A percentile compares a stretch with the other conserved stretches of the same genome.
Evolutionary conservation across 2,888 invertebrate species (phyloP).

Genomic region (Punctoribates punctum): DNA sequence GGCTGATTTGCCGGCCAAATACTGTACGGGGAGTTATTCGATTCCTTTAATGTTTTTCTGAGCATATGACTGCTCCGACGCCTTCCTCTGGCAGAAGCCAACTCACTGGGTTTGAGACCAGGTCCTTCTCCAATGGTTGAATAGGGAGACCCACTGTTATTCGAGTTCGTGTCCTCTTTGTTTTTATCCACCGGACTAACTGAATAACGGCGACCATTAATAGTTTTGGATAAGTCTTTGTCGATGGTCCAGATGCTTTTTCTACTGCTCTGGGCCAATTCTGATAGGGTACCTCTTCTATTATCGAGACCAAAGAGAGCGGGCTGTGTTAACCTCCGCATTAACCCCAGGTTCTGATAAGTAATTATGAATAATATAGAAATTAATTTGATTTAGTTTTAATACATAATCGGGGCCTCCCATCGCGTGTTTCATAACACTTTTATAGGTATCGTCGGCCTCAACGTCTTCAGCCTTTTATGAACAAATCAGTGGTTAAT

Average conservation of each 20-base stretch:
- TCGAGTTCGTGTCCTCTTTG: background rate
- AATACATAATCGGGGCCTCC: too few relatives aligned
- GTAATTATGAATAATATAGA: too few relatives aligned
- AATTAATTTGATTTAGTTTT: too few relatives aligned
- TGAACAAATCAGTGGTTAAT: too few relatives aligned
- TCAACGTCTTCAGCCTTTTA: constrained; percentile 38
- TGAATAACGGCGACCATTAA: background rate
- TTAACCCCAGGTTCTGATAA: too few relatives aligned
- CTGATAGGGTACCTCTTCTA: too few relatives aligned
- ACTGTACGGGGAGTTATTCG: constrained; percentile 36
- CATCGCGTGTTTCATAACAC: too few relatives aligned
- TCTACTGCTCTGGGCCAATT: too few relatives aligned
- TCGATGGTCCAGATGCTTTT: background rate
- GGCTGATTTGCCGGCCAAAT: constrained; percentile 27
- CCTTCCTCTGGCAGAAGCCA: background rate
- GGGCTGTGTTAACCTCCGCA: too few relatives aligned
- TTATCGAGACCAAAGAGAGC: too few relatives aligned
- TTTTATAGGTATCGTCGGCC: background rate
- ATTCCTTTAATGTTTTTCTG: constrained; percentile 5
- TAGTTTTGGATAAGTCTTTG: background rate
- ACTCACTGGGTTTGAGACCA: background rate
- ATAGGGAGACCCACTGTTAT: background rate
- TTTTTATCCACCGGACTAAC: background rate
- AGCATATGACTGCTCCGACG: constrained; percentile 10
- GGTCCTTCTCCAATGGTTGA: background rate